Evolutionary conservation across 2,797 vertebrate genomes (phyloP).

Genomic region (Orestias chungarensis): DNA sequence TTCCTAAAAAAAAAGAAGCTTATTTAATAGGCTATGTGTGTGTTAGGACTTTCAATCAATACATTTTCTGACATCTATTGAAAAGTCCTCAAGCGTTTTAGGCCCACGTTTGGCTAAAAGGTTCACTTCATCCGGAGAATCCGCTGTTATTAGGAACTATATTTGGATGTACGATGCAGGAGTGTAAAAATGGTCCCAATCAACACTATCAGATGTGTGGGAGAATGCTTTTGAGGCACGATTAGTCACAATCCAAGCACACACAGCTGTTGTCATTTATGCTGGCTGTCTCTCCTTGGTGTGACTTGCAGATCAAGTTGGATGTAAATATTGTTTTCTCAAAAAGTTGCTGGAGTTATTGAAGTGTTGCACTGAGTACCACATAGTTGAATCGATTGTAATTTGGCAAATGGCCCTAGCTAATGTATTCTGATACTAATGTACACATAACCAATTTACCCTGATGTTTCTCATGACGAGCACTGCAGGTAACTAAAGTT

Average conservation of each 20-base stretch:
- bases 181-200: neutral
- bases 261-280: neutral
- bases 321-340: neutral
- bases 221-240: neutral
- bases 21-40: neutral
- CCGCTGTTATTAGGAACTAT: neutral
- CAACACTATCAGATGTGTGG: neutral
- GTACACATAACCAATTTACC: too few species aligned
- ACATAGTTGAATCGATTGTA: neutral
- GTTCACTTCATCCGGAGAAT: neutral
- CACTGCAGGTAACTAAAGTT: too few species aligned
- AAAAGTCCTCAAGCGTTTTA: neutral
- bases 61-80: neutral
- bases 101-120: neutral
- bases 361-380: neutral
- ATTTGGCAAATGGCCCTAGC: conserved; percentile 1
- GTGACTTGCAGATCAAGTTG: too few species aligned
- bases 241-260: neutral
- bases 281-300: neutral
- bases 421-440: too few species aligned
- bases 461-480: too few species aligned
- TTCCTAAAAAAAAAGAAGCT: neutral
- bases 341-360: neutral
- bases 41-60: neutral
- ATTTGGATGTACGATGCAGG: neutral